Conservation (phyloP, 2,888 invertebrate species). For the Entomobrya multifasciata region DNA sequence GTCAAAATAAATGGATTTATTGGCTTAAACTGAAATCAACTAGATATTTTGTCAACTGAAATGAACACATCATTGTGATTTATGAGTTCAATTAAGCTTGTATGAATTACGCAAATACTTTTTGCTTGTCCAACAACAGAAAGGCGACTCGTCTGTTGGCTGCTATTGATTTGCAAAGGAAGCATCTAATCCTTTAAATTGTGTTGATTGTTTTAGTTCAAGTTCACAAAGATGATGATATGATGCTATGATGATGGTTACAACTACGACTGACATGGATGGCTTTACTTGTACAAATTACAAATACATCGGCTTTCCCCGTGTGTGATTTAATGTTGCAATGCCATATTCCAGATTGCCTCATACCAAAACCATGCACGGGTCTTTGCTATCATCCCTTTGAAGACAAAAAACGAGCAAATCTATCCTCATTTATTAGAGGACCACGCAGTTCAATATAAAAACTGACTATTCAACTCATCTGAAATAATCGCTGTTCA, state of each 20-base stretch:
- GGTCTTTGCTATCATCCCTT: not conserved
- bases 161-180: conserved; percentile 8
- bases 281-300: no score
- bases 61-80: not conserved
- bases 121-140: not conserved
- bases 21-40: not conserved
- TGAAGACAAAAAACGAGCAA: conserved; percentile 39
- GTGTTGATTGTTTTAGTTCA: conserved; percentile 7
- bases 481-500: conserved; percentile 64
- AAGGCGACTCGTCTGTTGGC: not conserved
- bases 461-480: conserved; percentile 53
- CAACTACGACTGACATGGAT: no score
- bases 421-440: conserved; percentile 54
- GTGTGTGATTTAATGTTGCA: conserved; percentile 28
- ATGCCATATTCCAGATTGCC: not conserved
- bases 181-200: conserved; percentile 10
- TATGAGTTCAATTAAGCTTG: not conserved
- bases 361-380: no score
- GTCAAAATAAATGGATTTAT: not conserved
- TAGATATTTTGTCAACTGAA: not conserved
- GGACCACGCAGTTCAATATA: conserved; percentile 69
- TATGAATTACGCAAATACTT: not conserved
- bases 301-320: conserved; percentile 22
- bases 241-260: not conserved
- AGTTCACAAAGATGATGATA: conserved; percentile 19